These are phyloP conservation scores for Cydia pomonella DNA, from an alignment of 1,140 invertebrate species.

Conservation along the genomic window DNA sequence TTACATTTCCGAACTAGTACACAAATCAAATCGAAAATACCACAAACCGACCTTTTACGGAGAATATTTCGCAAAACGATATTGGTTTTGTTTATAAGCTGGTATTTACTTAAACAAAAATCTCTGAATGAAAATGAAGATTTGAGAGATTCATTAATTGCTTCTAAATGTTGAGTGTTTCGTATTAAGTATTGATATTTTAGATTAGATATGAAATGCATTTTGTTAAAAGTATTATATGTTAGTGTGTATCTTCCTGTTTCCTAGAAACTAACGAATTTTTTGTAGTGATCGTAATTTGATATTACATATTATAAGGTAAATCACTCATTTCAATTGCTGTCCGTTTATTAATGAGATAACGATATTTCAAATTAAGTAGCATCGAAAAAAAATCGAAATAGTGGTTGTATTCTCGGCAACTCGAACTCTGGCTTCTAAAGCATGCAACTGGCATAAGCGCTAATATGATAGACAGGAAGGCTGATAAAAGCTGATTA, in stretches of 20 bases:
- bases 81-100: too few relatives aligned
- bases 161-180: constrained; percentile 28
- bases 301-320: constrained; percentile 2
- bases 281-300: constrained; percentile 13
- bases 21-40: too few relatives aligned
- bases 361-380: background rate
- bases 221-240: constrained; percentile 26
- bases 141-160: background rate
- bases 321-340: background rate
- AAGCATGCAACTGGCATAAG: too few relatives aligned
- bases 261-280: constrained; percentile 27
- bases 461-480: too few relatives aligned
- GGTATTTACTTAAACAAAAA: background rate
- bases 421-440: too few relatives aligned
- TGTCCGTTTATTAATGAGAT: background rate
- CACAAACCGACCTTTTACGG: too few relatives aligned
- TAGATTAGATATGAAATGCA: constrained; percentile 2
- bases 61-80: too few relatives aligned
- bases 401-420: too few relatives aligned
- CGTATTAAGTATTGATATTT: constrained; percentile 15
- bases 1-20: too few relatives aligned
- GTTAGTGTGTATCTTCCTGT: constrained; percentile 12
- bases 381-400: too few relatives aligned
- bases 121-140: background rate
- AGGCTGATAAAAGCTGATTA: too few relatives aligned